Conservation (phyloP, 2,113 vertebrate genomes). For the Strigops habroptila region DNA sequence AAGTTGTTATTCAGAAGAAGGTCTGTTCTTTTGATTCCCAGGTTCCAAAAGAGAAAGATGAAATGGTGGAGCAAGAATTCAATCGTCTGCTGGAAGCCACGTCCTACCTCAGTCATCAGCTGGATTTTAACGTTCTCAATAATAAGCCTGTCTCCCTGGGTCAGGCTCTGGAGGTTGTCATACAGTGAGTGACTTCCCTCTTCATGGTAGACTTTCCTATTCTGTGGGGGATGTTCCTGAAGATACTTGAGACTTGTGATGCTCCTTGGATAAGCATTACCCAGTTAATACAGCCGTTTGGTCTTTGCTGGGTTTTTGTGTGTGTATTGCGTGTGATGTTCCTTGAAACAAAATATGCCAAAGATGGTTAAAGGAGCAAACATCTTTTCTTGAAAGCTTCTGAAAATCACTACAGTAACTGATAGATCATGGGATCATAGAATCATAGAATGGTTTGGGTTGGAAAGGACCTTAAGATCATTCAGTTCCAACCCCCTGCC, state of each 20-base stretch:
- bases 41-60: conserved; percentile 99
- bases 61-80: conserved; percentile 99
- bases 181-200: conserved; percentile 85
- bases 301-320: not conserved
- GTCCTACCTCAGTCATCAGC: conserved; percentile 96
- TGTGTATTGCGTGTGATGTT: not conserved
- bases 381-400: not conserved
- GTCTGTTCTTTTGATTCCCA: conserved; percentile 67
- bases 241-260: not conserved
- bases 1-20: not conserved
- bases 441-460: too few species aligned
- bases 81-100: conserved; percentile 97
- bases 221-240: not conserved
- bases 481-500: too few species aligned
- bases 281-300: not conserved
- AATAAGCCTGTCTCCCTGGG: conserved; percentile 97
- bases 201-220: not conserved
- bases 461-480: too few species aligned
- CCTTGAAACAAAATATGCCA: not conserved
- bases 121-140: conserved; percentile 99
- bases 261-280: not conserved
- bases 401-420: not conserved
- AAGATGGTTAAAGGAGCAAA: not conserved
- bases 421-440: not conserved
- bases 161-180: conserved; percentile 97